Evolutionary conservation across 1,140 invertebrate species (phyloP), one percentile per base, ranked within the genome.

Genomic region (Physella acuta): DNA sequence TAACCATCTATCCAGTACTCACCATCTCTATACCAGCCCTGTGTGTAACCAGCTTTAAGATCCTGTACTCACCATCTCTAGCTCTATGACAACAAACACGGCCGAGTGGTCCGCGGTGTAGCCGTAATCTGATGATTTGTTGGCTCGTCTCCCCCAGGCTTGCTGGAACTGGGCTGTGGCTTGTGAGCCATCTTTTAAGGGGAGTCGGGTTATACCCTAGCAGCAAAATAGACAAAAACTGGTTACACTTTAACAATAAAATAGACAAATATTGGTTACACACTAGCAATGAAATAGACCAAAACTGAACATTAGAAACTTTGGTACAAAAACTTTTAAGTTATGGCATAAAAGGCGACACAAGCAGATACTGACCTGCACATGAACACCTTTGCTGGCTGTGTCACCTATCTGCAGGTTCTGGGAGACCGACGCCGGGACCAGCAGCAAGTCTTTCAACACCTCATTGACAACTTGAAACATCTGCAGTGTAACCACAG

Each of bases 401-500:
- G 68, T 71, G 31, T 82, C 79, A 44, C 73, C 68, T 0, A 82
- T 24, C 11, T 78, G 74, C n/a, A 77, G 39, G 62, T 75, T 76
- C n/a, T 56, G 68, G 33, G 64, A 62, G 17, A 65, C 62, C 11
- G 71, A 59, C 20, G 60, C 60, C 14, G 77, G 75, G 24, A 77
- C 58, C 31, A 72, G 59, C 44, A 79, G 55, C 5, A 81, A 59
- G 66, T 81, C 78, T 64, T 76, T 78, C 11, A 81, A 56, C 20
- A 76, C 59, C 58, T 81, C 80, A 67, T 81, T 80, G 61, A 80
- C 80, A 11, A 81, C 68, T 49, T 81, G 78, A 64, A 73, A 71
- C 74, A 80, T 77, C 71, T 79, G 73, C n/a, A 81, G 28, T 8
- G 62, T 73, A 0, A 81, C 77, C 1, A 31, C 52, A 17, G 76